Conservation (phyloP, 2,797 vertebrate genomes). For the Anguilla megastoma region DNA sequence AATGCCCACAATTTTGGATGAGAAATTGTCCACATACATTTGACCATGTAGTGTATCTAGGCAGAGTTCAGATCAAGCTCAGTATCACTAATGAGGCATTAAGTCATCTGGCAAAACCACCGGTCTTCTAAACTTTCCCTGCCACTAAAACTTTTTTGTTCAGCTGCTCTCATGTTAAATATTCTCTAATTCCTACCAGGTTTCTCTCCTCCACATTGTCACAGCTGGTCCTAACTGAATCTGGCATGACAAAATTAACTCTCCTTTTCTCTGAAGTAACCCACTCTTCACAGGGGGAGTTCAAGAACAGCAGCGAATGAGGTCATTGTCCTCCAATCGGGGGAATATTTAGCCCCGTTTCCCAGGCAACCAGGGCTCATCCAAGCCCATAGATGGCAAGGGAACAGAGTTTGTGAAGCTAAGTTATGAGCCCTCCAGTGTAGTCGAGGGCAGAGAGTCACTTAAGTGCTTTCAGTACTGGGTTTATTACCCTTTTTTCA, state of each 20-base stretch:
- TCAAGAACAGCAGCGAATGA: slow-evolving; percentile 11
- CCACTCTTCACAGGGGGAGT: not conserved
- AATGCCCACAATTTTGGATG: no score
- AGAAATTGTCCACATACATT: no score
- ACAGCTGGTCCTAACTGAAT: not conserved
- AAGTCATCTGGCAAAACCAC: not conserved
- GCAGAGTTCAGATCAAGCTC: not conserved
- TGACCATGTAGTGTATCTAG: not conserved
- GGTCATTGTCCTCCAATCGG: slow-evolving; percentile 22
- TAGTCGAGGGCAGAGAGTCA: not conserved
- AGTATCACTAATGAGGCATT: not conserved
- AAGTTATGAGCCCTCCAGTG: not conserved
- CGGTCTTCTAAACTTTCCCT: not conserved
- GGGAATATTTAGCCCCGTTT: slow-evolving; percentile 11
- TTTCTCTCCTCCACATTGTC: not conserved
- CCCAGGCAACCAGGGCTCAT: not conserved
- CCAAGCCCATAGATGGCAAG: not conserved
- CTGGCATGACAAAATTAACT: not conserved
- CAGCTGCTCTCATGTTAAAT: not conserved
- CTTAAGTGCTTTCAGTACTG: not conserved
- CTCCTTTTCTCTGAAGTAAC: not conserved
- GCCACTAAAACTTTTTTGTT: not conserved
- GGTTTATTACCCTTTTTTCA: not conserved
- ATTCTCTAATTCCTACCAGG: not conserved
- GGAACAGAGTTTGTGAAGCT: not conserved